These are phyloP conservation scores for Hermaeophaga mercurialis DNA, from an alignment of 2,888 invertebrate species.

Conservation along the genomic window DNA sequence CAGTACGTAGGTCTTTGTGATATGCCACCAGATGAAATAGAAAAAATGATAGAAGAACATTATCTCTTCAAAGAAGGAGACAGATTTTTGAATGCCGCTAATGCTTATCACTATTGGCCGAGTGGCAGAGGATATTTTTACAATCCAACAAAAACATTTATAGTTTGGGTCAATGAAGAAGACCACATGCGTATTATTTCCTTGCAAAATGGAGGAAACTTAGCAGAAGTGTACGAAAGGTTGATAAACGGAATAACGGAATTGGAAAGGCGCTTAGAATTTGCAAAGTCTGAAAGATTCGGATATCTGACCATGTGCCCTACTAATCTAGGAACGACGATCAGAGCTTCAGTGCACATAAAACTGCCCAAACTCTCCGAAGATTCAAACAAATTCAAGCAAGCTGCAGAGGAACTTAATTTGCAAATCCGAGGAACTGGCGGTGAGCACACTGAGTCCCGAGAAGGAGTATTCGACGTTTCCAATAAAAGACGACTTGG, in stretches of 20 bases:
- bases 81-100: constrained; percentile 84
- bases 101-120: constrained; percentile 96
- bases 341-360: constrained; percentile 74
- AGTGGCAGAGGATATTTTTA: constrained; percentile 91
- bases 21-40: constrained; percentile 91
- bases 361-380: constrained; percentile 65
- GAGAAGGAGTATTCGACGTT: constrained; percentile 67
- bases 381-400: constrained; percentile 61
- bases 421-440: constrained; percentile 65
- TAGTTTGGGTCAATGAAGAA: constrained; percentile 97
- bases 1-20: constrained; percentile 91
- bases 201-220: constrained; percentile 94
- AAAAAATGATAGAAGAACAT: constrained; percentile 94
- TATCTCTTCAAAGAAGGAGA: constrained; percentile 97
- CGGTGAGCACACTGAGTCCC: constrained; percentile 67
- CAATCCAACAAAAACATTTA: constrained; percentile 93
- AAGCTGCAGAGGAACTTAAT: constrained; percentile 64
- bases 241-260: constrained; percentile 60
- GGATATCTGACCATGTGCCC: constrained; percentile 77
- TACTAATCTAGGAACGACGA: constrained; percentile 72
- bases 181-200: constrained; percentile 97
- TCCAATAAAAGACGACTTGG: constrained; percentile 71
- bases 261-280: constrained; percentile 61
- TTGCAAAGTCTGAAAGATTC: constrained; percentile 64
- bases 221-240: constrained; percentile 72